Base-by-base conservation (phyloP, 2,113 vertebrate genomes). In the Tyto alba region DNA sequence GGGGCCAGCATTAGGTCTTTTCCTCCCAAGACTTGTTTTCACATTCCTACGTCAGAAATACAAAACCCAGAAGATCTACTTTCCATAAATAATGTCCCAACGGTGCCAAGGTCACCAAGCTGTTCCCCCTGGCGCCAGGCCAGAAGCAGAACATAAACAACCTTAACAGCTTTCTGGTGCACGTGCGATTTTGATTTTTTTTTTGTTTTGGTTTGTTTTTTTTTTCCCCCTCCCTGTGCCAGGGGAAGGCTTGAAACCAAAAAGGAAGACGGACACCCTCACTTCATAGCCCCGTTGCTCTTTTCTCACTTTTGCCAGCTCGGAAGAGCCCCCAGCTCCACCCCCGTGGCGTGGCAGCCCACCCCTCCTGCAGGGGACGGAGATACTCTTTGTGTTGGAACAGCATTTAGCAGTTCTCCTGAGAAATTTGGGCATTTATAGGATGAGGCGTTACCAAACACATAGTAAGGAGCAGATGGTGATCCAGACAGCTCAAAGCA, bases 41-140 rank as follows among this genome's bases (percentile, higher is more conserved):
- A 73, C 55, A 56, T 88, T 69, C 75, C 41, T 85, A 64, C 11
- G 21, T 94, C 87, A 92, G 85, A 93, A 92, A 56, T 29, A 90
- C 87, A 95, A 96, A 96, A 53, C 66, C 66, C 91, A 94, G 83
- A 95, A 90, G 78, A 74, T 68, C 83, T 87, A 5, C 20, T 4
- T 86, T 79, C 95, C 88, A 96, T 90, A 96, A 97, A 95, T 93
- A 96, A 76, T 36, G 38, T 91, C 82, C 85, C 76, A 83, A 18
- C 20, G 75, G 71, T 89, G 74, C 92, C 76, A 96, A 92, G 91
- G 81, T 92, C 87, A 60, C 30, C 50, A 50, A 74, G 34, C 68
- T 0, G 0, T 76, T 92, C 81, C 21, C 23, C 14, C 74, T 91
- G 95, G 93, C 75, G 0, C 76, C 45, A 30, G 43, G 71, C 91